These are phyloP conservation scores for Troilus luridus DNA, from an alignment of 2,888 invertebrate genomes.

Conservation along the genomic window DNA sequence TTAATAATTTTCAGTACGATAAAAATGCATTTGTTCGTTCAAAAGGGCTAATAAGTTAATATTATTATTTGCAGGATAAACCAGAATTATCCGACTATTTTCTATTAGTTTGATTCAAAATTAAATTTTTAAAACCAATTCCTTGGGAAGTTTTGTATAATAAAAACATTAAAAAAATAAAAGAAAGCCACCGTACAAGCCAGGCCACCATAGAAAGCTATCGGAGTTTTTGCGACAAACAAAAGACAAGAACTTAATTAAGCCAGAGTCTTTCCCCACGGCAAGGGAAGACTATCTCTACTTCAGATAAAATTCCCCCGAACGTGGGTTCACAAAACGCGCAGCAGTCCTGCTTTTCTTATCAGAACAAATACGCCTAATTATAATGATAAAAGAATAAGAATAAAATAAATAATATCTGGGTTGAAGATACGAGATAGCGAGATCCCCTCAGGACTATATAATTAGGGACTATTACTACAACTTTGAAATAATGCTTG, in stretches of 20 bases:
- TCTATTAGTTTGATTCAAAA: background rate
- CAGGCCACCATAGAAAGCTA: background rate
- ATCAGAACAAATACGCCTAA: constrained; percentile 1
- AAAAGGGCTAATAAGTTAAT: too few relatives aligned
- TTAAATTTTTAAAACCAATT: background rate
- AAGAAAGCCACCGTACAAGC: background rate
- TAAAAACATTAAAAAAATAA: background rate
- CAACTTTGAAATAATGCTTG: background rate
- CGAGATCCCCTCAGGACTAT: background rate
- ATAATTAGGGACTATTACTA: constrained; percentile 8
- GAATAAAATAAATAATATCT: background rate
- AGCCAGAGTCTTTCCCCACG: background rate
- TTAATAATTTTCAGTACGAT: too few relatives aligned
- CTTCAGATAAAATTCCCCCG: background rate
- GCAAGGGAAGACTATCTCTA: background rate
- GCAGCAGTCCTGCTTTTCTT: background rate
- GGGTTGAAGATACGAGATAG: background rate
- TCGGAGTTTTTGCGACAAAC: constrained; percentile 8
- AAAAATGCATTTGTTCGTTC: too few relatives aligned
- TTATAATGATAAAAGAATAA: constrained; percentile 8
- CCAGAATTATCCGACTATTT: too few relatives aligned
- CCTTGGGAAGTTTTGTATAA: background rate
- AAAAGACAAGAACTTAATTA: constrained; percentile 45
- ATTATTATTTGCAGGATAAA: too few relatives aligned
- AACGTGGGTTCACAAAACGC: constrained; percentile 14